phyloP scores from a whole-genome alignment of 2,113 vertebrate species.

The Cebidichthys violaceus region DNA sequence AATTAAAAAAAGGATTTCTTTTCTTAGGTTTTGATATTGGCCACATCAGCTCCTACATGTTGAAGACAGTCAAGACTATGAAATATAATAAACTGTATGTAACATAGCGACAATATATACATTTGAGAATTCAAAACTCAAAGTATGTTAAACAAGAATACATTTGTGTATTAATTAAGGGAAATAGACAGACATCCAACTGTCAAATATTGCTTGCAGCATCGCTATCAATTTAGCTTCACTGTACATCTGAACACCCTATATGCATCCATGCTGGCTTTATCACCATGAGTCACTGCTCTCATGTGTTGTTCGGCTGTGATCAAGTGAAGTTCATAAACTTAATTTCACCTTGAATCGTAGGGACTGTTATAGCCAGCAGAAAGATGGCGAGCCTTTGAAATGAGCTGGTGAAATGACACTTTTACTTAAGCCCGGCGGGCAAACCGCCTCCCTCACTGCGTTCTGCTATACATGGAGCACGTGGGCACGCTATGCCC shows the following conservation, averaged over 20 bases:
- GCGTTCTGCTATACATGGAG: slow-evolving; percentile 24
- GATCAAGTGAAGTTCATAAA: slow-evolving; percentile 68
- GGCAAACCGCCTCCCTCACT: slow-evolving; percentile 31
- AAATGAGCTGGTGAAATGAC: slow-evolving; percentile 62
- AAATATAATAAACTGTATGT: background rate
- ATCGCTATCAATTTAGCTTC: background rate
- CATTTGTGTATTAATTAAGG: background rate
- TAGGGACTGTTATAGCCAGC: slow-evolving; percentile 46
- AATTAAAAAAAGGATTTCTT: background rate
- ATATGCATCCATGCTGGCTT: slow-evolving; percentile 4
- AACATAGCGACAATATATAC: background rate
- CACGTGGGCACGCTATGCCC: slow-evolving; percentile 13
- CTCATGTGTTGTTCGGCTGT: slow-evolving; percentile 31
- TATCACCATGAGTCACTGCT: slow-evolving; percentile 50
- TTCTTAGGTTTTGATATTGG: background rate
- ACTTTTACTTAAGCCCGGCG: slow-evolving; percentile 50
- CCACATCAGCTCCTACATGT: background rate
- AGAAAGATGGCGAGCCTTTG: slow-evolving; percentile 66
- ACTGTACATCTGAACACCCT: background rate
- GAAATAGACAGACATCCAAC: background rate
- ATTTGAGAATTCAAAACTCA: background rate
- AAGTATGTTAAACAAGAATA: background rate
- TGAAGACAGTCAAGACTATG: background rate
- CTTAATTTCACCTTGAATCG: slow-evolving; percentile 70
- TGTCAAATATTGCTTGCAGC: slow-evolving; percentile 4